These are phyloP conservation scores for Agriopis leucophaearia DNA, from an alignment of 2,888 invertebrate genomes.

Conservation along the genomic window DNA sequence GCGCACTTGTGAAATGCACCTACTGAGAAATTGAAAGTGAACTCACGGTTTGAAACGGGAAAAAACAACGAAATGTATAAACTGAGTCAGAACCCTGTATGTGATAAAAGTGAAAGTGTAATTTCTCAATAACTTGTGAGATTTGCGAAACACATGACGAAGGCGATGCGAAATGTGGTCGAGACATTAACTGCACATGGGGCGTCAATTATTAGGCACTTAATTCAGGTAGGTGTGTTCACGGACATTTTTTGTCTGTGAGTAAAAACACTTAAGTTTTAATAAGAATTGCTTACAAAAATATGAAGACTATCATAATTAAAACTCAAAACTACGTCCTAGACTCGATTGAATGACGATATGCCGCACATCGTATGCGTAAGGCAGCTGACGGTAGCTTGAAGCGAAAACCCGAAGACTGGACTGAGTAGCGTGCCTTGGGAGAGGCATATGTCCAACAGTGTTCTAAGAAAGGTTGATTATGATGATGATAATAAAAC, in stretches of 20 bases:
- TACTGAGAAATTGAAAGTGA: slow-evolving; percentile 35
- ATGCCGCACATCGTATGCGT: no score
- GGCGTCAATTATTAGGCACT: slow-evolving; percentile 44
- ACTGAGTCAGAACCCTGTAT: slow-evolving; percentile 40
- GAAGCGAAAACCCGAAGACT: no score
- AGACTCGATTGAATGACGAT: background rate
- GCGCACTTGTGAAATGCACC: slow-evolving; percentile 14
- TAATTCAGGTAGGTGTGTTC: slow-evolving; percentile 27
- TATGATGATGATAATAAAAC: no score
- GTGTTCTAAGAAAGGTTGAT: no score
- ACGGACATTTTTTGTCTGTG: slow-evolving; percentile 15
- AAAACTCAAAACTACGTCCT: no score
- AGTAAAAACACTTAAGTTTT: slow-evolving; percentile 15
- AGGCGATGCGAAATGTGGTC: slow-evolving; percentile 58
- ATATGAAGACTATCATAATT: background rate
- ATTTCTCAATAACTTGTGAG: slow-evolving; percentile 50
- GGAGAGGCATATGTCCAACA: no score
- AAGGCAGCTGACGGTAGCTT: no score
- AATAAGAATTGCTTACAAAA: slow-evolving; percentile 8
- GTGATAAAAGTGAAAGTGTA: slow-evolving; percentile 55
- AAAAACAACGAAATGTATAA: slow-evolving; percentile 26
- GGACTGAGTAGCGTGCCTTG: no score
- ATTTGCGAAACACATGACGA: slow-evolving; percentile 59
- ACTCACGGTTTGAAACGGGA: slow-evolving; percentile 25
- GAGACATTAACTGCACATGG: slow-evolving; percentile 54